Evolutionary conservation across 2,113 vertebrate species (phyloP), one percentile per base, ranked within the genome.

Genomic region (Felis chaus): DNA sequence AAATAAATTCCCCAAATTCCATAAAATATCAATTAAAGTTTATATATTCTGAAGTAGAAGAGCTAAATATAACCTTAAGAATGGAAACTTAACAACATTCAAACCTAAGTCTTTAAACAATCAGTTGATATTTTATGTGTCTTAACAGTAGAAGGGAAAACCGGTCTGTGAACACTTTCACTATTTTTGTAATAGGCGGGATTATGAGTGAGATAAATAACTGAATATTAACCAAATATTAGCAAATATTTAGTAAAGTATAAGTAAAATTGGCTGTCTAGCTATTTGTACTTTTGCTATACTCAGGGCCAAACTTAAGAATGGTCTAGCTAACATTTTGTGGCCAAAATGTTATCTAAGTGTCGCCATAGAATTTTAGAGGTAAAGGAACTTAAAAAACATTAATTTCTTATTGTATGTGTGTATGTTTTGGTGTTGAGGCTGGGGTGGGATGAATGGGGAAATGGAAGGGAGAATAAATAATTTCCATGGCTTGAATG

Each of bases 51-150:
- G 4, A 88, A 15, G 7, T 45, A 45, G 2, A 50, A 57, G 15
- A 83, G 11, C 9, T 68, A 84, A 74, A 73, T 76, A 39, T 39
- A 94, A 61, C 1, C 11, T 98, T 86, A 86, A 36, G 89, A 97
- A 87, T 73, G 21, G n/a, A 90, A 83, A 66, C 4, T 53, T 61
- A 36, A 3, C 2, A 85, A 33, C 19, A 63, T n/a, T 81, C 1
- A 50, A 80, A 66, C 66, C 31, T 86, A 78, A 80, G 16, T 79
- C 14, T 50, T 14, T n/a, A 81, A 90, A 68, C 90, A 45, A 73
- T 74, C 19, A 55, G 7, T 68, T 89, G 73, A 50, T 81, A 50
- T 48, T 89, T 65, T 65, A 61, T 82, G 45, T 87, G 13, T 25
- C 45, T 9, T 45, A 57, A 31, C 15, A 69, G 15, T 21, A 55